Evolutionary conservation across 2,888 invertebrate species (phyloP), one percentile per base, ranked within the genome.

Genomic region (Lasius fuliginosus): DNA sequence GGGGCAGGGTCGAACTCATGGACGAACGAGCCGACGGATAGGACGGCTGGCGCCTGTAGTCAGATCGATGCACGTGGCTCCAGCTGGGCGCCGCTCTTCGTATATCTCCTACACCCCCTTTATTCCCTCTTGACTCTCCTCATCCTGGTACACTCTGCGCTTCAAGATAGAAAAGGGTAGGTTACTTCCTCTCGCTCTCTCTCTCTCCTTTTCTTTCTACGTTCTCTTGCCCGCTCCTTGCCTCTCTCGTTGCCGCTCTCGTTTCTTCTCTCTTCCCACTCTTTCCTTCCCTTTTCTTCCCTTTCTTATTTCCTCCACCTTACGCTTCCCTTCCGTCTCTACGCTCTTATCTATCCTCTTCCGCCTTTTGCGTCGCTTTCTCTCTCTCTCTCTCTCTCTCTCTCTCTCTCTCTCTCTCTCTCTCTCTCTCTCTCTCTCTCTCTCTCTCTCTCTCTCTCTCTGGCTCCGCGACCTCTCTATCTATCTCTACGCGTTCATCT

Each of bases 21-120:
- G 94, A 94, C 94, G 94, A 94, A 94, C 93, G 94, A 94, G 94
- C 93, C 94, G 94, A 94, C 94, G 94, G 94, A 94, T 94, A 94
- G 94, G 94, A 94, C 92, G 94, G 92, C 94, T 94, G 94, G 94
- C 94, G 94, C 94, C 94, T 94, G 92, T 94, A 92, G 92, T 94
- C 94, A 94, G 94, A 94, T 94, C 94, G 94, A 94, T 94, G 94
- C 94, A 94, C 94, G 93, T 94, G 94, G 94, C 94, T 94, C 94
- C 94, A 94, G 93, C 93, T 94, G 94, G 94, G 94, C 94, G 94
- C 94, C 94, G 94, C 93, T 94, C 93, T 94, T 92, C 92, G 93
- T 94, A 94, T 93, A 93, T 94, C 94, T 94, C 93, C 92, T 92
- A 91, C 91, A 93, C 91, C 89, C 91, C 91, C 91, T 92, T 91